Percentiles rank a stretch among this genome's conserved stretches.
Evolutionary conservation across 1,140 invertebrate genomes (phyloP).

Genomic region (Meloidogyne exigua): DNA sequence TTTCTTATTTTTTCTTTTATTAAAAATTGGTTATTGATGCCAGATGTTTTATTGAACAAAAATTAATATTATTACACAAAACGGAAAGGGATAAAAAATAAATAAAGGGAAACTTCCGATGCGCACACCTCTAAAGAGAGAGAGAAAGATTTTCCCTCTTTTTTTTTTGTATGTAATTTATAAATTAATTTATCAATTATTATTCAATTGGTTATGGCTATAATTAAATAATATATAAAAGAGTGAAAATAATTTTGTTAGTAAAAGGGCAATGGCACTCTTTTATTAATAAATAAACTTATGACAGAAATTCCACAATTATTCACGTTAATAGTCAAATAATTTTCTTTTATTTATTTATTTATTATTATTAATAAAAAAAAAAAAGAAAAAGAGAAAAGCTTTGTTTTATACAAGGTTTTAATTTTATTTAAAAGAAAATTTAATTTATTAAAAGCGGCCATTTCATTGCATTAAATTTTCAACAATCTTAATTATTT

Average conservation of each 20-base stretch:
- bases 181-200: not conserved
- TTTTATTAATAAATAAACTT: not conserved
- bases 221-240: slow-evolving; percentile 4
- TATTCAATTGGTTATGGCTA: not conserved
- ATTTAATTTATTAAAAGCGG: too few relatives aligned
- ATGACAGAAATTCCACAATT: not conserved
- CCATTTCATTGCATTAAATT: too few relatives aligned
- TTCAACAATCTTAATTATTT: too few relatives aligned
- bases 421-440: too few relatives aligned
- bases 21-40: slow-evolving; percentile 1
- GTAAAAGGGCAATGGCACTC: not conserved
- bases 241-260: not conserved
- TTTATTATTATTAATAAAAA: too few relatives aligned
- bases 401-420: too few relatives aligned
- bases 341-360: too few relatives aligned
- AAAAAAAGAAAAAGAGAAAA: too few relatives aligned
- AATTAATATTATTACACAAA: not conserved
- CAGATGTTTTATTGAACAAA: slow-evolving; percentile 1
- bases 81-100: not conserved
- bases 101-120: not conserved
- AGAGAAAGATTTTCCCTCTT: too few relatives aligned
- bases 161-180: not conserved
- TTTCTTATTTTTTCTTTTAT: not conserved
- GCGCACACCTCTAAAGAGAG: not conserved
- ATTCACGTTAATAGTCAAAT: too few relatives aligned